phyloP scores from a whole-genome alignment of 2,888 invertebrate genomes.

The Eupeodes luniger region DNA sequence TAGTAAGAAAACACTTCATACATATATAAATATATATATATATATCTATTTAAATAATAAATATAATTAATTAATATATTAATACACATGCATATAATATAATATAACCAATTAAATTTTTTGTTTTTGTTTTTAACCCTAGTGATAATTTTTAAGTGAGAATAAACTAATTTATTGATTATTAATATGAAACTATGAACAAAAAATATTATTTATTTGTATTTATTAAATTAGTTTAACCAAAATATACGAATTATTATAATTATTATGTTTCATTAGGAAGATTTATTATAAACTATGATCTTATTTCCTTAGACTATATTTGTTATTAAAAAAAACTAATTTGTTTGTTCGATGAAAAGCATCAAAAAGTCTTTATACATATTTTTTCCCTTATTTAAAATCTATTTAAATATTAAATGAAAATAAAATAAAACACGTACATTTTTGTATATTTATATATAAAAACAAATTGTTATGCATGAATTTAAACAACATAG shows the following conservation, averaged over 20 bases:
- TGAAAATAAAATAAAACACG: slow-evolving; percentile 7
- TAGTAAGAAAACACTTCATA: slow-evolving; percentile 54
- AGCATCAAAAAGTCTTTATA: neutral
- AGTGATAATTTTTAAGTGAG: slow-evolving; percentile 67
- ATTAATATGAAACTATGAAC: slow-evolving; percentile 9
- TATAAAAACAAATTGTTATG: slow-evolving; percentile 15
- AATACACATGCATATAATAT: slow-evolving; percentile 50
- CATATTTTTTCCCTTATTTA: slow-evolving; percentile 43
- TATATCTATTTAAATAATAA: slow-evolving; percentile 28
- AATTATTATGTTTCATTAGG: neutral
- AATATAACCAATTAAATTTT: slow-evolving; percentile 39
- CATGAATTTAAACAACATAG: slow-evolving; percentile 24
- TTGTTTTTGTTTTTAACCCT: slow-evolving; percentile 28
- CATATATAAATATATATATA: slow-evolving; percentile 43
- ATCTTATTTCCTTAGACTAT: slow-evolving; percentile 7
- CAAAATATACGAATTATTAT: slow-evolving; percentile 15
- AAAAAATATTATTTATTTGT: slow-evolving; percentile 47
- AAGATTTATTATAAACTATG: neutral
- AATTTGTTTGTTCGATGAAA: slow-evolving; percentile 23
- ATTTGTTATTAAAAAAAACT: slow-evolving; percentile 38
- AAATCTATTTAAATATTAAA: slow-evolving; percentile 51
- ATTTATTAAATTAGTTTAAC: slow-evolving; percentile 35
- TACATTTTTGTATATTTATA: slow-evolving; percentile 9
- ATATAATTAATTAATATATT: slow-evolving; percentile 39
- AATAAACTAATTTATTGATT: slow-evolving; percentile 29